Evolutionary conservation across 2,113 vertebrate genomes (phyloP).

Genomic region (Rhinolophus ferrumequinum): DNA sequence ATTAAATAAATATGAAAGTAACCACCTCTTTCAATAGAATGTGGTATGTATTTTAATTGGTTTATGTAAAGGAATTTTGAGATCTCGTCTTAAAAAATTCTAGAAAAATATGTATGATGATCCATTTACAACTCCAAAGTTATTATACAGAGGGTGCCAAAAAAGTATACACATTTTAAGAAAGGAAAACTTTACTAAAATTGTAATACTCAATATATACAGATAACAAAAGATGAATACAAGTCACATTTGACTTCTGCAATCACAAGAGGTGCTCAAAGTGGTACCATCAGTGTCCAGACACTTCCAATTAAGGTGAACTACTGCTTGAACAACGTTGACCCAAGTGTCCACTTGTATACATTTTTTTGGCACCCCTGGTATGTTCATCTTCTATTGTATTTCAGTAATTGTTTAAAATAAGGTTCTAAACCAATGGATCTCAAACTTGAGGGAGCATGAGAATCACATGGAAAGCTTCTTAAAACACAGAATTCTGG

Average conservation of each 20-base stretch:
- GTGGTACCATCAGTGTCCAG: too few relatives aligned
- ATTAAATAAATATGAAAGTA: constrained; percentile 27
- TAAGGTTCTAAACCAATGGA: neutral
- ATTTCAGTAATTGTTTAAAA: constrained; percentile 26
- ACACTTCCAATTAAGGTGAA: too few relatives aligned
- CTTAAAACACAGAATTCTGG: neutral
- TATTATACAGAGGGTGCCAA: neutral
- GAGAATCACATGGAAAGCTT: neutral
- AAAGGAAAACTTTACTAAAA: too few relatives aligned
- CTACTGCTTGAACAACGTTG: too few relatives aligned
- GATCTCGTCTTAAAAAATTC: constrained; percentile 7
- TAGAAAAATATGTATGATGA: neutral
- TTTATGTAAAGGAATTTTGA: neutral
- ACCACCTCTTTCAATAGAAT: neutral
- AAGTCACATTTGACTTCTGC: too few relatives aligned
- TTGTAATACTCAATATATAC: too few relatives aligned
- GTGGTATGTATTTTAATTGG: constrained; percentile 19
- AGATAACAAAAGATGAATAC: too few relatives aligned
- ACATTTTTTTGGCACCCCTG: too few relatives aligned
- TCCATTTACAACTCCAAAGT: neutral
- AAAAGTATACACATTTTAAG: too few relatives aligned
- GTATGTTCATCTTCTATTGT: neutral
- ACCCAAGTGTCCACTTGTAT: too few relatives aligned
- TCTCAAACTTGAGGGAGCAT: neutral
- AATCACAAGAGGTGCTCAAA: too few relatives aligned